A percentile compares a stretch with the other conserved stretches of the same genome.
phyloP scores from a whole-genome alignment of 2,888 invertebrate genomes.

The Heliconius cydno region DNA sequence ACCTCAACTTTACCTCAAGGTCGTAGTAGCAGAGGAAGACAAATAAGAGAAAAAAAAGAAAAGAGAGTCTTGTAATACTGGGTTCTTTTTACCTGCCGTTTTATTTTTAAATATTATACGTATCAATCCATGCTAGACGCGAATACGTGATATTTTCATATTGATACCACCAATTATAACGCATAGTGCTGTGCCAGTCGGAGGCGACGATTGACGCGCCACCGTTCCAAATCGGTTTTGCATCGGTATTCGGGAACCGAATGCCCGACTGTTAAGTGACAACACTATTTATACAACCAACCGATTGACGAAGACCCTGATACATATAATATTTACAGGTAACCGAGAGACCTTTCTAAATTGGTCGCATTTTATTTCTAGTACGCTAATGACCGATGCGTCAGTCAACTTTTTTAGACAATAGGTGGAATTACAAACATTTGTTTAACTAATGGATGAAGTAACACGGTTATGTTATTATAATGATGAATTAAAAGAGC shows the following conservation, averaged over 20 bases:
- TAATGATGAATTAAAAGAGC: conserved; percentile 34
- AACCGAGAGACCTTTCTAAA: conserved; percentile 38
- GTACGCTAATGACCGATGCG: conserved; percentile 54
- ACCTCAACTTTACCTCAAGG: neutral
- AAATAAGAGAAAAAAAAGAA: neutral
- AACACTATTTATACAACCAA: conserved; percentile 71
- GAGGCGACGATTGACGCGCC: conserved; percentile 69
- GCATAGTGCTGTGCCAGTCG: conserved; percentile 45
- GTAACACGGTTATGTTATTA: conserved; percentile 42
- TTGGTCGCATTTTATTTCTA: conserved; percentile 51
- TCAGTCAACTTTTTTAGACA: conserved; percentile 49
- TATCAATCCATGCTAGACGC: neutral
- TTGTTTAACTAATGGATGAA: conserved; percentile 51
- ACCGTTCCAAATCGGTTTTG: conserved; percentile 70
- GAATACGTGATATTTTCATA: conserved; percentile 24
- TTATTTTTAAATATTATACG: neutral
- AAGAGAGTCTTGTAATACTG: neutral
- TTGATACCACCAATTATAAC: conserved; percentile 42
- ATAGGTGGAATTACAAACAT: conserved; percentile 49
- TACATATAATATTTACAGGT: neutral
- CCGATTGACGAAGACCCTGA: conserved; percentile 57
- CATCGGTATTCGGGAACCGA: conserved; percentile 76
- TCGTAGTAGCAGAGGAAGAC: neutral
- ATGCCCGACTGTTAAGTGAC: conserved; percentile 71
- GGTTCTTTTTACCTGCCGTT: no score